Evolutionary conservation across 2,888 invertebrate species (phyloP).

Genomic region (Gastracanthus pulcherrimus): DNA sequence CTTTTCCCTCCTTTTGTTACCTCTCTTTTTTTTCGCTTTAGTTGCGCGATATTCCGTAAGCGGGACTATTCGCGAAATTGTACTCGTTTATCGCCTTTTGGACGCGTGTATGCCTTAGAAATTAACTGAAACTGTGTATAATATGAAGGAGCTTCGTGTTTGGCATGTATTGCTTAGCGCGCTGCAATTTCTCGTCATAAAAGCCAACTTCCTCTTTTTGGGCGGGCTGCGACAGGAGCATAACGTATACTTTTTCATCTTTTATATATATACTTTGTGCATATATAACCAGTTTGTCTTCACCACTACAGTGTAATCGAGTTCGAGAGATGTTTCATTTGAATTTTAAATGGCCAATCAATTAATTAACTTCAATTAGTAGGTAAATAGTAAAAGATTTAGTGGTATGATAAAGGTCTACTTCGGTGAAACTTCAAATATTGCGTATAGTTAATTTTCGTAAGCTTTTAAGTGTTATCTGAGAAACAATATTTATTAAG

Average conservation of each 20-base stretch:
- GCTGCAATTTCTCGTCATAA: constrained; percentile 7
- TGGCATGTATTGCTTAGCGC: constrained; percentile 1
- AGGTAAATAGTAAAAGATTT: constrained; percentile 43
- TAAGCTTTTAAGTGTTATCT: constrained; percentile 44
- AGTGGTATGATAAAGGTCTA: constrained; percentile 11
- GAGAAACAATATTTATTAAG: neutral
- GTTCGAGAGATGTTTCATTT: constrained; percentile 21
- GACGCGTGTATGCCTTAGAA: neutral
- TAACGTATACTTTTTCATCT: neutral
- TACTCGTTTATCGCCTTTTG: neutral
- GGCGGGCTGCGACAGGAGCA: neutral
- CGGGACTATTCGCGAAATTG: too few species aligned
- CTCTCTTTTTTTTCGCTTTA: too few species aligned
- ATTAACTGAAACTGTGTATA: constrained; percentile 18
- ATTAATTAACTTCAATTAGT: constrained; percentile 52
- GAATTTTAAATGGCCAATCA: constrained; percentile 38
- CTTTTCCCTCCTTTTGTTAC: too few species aligned
- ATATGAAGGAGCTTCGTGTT: neutral
- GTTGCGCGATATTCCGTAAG: neutral
- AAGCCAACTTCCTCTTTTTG: neutral
- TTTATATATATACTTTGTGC: neutral
- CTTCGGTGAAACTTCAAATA: constrained; percentile 18
- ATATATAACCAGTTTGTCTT: constrained; percentile 32
- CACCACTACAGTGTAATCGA: neutral
- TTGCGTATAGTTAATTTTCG: constrained; percentile 4